Evolutionary conservation across 2,113 vertebrate genomes (phyloP), one percentile per base, ranked within the genome.

Genomic region (Hydropotes inermis): DNA sequence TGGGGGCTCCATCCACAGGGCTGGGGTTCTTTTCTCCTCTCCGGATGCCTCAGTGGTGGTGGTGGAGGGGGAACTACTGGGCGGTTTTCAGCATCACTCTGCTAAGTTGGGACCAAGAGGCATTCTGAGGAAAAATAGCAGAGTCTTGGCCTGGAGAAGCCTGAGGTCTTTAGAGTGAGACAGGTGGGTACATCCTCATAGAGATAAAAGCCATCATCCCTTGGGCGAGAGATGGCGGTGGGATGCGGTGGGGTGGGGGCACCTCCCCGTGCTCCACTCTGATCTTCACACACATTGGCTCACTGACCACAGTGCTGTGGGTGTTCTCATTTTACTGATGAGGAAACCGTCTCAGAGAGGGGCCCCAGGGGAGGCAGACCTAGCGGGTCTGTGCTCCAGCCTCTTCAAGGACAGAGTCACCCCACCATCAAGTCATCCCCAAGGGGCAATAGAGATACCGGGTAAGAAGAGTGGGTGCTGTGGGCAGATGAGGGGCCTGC

Each of bases 151-250:
- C 50, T 39, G 7, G 7, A 78, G 89, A 6, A 21, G 47, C 50
- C 91, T n/a, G 5, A 78, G 30, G 1, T 55, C 57, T 1, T 30
- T 3, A 0, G 39, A 39, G 33, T 33, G 45, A 27, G 52, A 23
- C 39, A 25, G 47, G 33, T 4, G 19, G 47, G 3, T 3, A n/a
- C 2, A 6, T 23, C 9, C 10, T 16, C 39, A 9, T 3, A 11
- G 9, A 1, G 17, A 19, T 14, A 12, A 21, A 88, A 60, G 39
- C 2, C 55, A 70, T 9, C 11, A 13, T 27, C 60, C 17, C 23
- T 6, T 0, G 2, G 39, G 25, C 0, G 0, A 30, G 33, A 0
- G 86, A 21, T 39, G 10, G 33, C 3, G 0, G 30, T 61, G 33
- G 15, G 33, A 15, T n/a, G 61, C 7, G 61, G 61, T 19, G 64